Percentiles rank a stretch among this genome's conserved stretches.
Conservation (phyloP, 2,888 invertebrate genomes). For the Pomacea canaliculata region DNA sequence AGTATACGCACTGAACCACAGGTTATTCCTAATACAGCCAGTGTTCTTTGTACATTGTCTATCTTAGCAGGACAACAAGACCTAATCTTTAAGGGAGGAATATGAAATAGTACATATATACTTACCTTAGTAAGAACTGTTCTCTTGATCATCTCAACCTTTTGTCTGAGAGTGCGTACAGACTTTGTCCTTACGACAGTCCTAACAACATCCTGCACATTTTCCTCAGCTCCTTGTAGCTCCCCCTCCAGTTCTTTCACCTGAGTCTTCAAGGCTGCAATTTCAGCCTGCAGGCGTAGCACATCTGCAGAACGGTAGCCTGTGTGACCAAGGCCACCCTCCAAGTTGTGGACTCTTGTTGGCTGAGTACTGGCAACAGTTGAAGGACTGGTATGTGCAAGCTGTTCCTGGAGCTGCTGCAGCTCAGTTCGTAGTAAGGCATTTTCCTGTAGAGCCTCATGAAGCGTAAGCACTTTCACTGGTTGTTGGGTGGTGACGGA, state of each 20-base stretch:
- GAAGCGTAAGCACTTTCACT: constrained; percentile 13
- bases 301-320: constrained; percentile 14
- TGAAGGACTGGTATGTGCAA: no score
- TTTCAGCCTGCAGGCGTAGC: constrained; percentile 38
- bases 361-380: no score
- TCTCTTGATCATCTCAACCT: constrained; percentile 21
- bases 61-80: no score
- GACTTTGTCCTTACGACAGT: constrained; percentile 19
- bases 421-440: constrained; percentile 10
- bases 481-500: background rate
- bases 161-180: constrained; percentile 25
- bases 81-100: no score
- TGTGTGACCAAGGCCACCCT: background rate
- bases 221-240: constrained; percentile 18
- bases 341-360: background rate
- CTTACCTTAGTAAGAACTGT: no score
- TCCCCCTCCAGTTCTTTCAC: constrained; percentile 33
- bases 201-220: constrained; percentile 14
- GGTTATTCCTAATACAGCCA: no score
- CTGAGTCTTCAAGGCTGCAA: constrained; percentile 27
- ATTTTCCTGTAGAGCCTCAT: constrained; percentile 16
- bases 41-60: no score
- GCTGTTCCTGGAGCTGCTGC: constrained; percentile 10
- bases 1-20: no score
- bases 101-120: no score